phyloP scores from a whole-genome alignment of 2,113 vertebrate genomes.

The Cinclus cinclus region DNA sequence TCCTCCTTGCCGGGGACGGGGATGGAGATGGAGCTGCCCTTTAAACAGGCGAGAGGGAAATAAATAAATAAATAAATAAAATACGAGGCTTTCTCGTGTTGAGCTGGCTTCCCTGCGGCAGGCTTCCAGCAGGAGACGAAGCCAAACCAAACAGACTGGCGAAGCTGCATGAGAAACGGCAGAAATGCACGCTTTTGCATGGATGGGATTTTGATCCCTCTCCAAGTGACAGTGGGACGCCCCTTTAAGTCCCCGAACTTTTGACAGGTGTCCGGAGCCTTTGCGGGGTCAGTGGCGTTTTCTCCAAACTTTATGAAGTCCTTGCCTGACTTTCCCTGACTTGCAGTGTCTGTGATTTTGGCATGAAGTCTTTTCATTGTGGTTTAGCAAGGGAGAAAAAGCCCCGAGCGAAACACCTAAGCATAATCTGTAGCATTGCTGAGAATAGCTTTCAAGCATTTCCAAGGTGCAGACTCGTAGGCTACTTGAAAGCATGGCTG shows the following conservation, averaged over 20 bases:
- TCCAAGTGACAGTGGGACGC: background rate
- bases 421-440: background rate
- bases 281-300: fast-evolving
- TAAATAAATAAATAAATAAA: background rate
- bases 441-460: constrained; percentile 4
- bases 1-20: background rate
- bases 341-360: background rate
- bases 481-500: background rate
- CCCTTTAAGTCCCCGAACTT: background rate
- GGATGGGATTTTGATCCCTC: background rate
- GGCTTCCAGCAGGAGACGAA: background rate
- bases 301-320: background rate
- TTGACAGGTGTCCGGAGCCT: background rate
- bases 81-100: background rate
- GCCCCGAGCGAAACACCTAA: constrained; percentile 16
- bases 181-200: background rate
- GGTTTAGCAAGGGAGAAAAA: constrained; percentile 18
- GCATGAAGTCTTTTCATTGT: background rate
- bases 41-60: background rate
- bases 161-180: background rate
- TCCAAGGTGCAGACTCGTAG: background rate
- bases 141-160: constrained; percentile 10
- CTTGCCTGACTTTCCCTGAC: background rate
- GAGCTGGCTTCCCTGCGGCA: constrained; percentile 33
- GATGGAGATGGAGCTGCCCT: background rate